Conservation (phyloP, 2,888 invertebrate genomes). For the Drosophila kanekoi region DNA sequence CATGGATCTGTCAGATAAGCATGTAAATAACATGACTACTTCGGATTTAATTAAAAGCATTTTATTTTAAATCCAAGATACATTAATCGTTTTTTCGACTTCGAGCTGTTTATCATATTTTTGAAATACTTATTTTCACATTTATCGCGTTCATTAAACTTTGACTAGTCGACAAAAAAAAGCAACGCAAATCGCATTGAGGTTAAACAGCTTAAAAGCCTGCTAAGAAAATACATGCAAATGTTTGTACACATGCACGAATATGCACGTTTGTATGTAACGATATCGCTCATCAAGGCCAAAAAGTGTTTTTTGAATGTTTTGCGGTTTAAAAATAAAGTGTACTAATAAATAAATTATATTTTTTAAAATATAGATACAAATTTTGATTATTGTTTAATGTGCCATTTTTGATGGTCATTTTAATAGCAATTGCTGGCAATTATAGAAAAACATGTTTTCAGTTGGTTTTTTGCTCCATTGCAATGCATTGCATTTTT, state of each 20-base stretch:
- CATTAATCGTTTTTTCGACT: constrained; percentile 1
- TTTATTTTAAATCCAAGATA: constrained; percentile 1
- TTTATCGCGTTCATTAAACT: constrained; percentile 58
- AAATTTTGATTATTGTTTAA: constrained; percentile 14
- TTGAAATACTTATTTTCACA: constrained; percentile 5
- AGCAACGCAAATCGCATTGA: constrained; percentile 26
- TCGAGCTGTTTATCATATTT: constrained; percentile 33
- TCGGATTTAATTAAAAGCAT: not conserved
- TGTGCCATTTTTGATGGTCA: constrained; percentile 13
- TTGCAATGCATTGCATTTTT: constrained; percentile 1
- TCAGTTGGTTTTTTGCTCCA: not conserved
- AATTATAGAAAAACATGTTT: constrained; percentile 21
- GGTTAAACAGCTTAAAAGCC: constrained; percentile 42
- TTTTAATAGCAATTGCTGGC: constrained; percentile 11
- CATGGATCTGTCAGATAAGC: constrained; percentile 2
- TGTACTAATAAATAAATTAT: constrained; percentile 15
- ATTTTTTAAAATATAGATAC: constrained; percentile 9
- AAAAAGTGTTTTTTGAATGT: constrained; percentile 25
- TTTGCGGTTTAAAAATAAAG: constrained; percentile 43
- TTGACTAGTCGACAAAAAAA: constrained; percentile 27
- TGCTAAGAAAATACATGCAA: constrained; percentile 15
- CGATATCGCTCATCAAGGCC: constrained; percentile 40
- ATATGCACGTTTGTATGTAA: constrained; percentile 2
- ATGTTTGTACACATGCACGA: not conserved
- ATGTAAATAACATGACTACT: constrained; percentile 5